Evolutionary conservation across 2,797 vertebrate genomes (phyloP).

Genomic region (Urophycis tenuis): DNA sequence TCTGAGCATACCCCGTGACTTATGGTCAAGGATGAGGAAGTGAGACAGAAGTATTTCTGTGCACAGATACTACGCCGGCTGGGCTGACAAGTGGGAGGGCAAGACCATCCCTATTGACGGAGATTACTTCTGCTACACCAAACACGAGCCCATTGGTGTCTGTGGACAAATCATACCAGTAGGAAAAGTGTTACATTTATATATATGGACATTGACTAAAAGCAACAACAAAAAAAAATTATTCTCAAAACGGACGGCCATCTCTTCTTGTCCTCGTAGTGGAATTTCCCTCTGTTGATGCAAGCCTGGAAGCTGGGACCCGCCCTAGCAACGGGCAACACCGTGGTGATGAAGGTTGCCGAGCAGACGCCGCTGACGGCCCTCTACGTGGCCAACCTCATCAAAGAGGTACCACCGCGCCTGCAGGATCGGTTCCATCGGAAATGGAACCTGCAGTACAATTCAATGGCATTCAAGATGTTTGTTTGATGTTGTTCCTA

Average conservation of each 20-base stretch:
- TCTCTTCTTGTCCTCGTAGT: slow-evolving; percentile 62
- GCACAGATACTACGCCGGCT: slow-evolving; percentile 86
- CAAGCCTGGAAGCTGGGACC: slow-evolving; percentile 92
- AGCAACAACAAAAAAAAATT: too few species aligned
- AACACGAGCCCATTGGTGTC: slow-evolving; percentile 88
- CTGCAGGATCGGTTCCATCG: not conserved
- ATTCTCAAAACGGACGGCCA: not conserved
- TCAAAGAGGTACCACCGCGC: slow-evolving; percentile 77
- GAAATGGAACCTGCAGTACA: not conserved
- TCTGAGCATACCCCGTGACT: not conserved
- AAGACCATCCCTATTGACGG: slow-evolving; percentile 94
- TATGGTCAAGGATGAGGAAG: not conserved
- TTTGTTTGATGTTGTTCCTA: not conserved
- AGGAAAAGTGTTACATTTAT: slow-evolving; percentile 39
- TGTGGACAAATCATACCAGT: slow-evolving; percentile 97
- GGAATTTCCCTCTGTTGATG: slow-evolving; percentile 97
- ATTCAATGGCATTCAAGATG: not conserved
- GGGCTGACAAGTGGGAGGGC: slow-evolving; percentile 94
- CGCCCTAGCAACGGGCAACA: slow-evolving; percentile 90
- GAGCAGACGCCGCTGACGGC: slow-evolving; percentile 93
- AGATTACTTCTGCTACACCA: slow-evolving; percentile 91
- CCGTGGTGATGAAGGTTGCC: slow-evolving; percentile 93
- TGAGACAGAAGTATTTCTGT: not conserved
- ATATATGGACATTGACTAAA: not conserved
- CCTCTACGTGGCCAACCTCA: slow-evolving; percentile 84